Conservation (phyloP, 2,797 vertebrate genomes). For the Xyrichtys novacula region DNA sequence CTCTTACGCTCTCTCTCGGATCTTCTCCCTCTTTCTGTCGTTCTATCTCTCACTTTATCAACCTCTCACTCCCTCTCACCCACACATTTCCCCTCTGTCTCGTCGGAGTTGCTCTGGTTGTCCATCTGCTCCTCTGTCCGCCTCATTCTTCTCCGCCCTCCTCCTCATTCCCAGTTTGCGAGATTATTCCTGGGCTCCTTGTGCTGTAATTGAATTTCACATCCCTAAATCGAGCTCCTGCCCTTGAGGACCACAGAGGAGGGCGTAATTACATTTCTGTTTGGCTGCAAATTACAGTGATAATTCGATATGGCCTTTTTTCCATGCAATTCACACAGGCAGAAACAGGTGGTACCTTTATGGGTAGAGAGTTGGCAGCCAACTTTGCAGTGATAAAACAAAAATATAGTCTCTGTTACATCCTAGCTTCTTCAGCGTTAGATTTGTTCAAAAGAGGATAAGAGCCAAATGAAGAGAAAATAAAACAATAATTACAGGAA, state of each 20-base stretch:
- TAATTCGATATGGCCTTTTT: slow-evolving; percentile 39
- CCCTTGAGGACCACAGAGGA: slow-evolving; percentile 47
- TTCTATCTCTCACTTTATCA: slow-evolving; percentile 14
- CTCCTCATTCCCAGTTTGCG: slow-evolving; percentile 7
- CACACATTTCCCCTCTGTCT: slow-evolving; percentile 20
- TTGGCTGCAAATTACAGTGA: slow-evolving; percentile 56
- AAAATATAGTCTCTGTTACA: slow-evolving; percentile 1
- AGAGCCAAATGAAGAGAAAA: too few relatives aligned
- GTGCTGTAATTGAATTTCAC: slow-evolving; percentile 59
- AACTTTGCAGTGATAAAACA: neutral
- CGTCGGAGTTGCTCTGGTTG: slow-evolving; percentile 3
- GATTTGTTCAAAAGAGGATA: too few relatives aligned
- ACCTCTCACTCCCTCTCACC: slow-evolving; percentile 31
- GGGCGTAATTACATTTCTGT: slow-evolving; percentile 60
- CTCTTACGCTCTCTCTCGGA: slow-evolving; percentile 10
- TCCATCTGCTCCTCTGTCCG: slow-evolving; percentile 35
- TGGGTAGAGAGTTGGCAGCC: neutral
- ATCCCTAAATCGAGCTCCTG: slow-evolving; percentile 30
- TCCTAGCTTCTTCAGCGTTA: neutral
- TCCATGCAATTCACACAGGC: slow-evolving; percentile 21
- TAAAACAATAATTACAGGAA: too few relatives aligned
- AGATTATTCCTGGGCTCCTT: slow-evolving; percentile 34
- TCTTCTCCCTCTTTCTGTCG: neutral
- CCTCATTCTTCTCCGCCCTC: slow-evolving; percentile 8
- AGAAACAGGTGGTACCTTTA: slow-evolving; percentile 13